phyloP scores from a whole-genome alignment of 2,113 vertebrate species.

The Misgurnus anguillicaudatus region DNA sequence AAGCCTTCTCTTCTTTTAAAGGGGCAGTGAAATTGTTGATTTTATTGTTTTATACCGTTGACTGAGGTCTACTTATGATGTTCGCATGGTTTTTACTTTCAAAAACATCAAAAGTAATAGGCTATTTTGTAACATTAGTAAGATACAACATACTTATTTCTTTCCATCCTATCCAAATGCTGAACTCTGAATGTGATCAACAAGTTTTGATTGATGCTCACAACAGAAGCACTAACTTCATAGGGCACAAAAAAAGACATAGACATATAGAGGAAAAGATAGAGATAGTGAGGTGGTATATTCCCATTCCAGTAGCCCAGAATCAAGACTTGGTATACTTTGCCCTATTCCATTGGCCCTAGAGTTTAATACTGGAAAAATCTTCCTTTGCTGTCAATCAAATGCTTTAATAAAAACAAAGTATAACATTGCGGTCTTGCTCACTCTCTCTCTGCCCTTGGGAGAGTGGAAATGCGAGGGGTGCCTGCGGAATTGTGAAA shows the following conservation, averaged over 20 bases:
- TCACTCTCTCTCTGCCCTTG: conserved; percentile 71
- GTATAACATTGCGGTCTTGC: conserved; percentile 79
- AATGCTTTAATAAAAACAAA: conserved; percentile 80
- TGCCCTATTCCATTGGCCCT: conserved; percentile 76
- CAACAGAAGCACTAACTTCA: neutral
- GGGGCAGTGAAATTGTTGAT: too few species aligned
- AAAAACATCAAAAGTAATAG: too few species aligned
- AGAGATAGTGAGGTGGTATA: neutral
- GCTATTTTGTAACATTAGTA: too few species aligned
- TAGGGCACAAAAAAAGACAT: neutral
- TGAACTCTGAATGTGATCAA: conserved; percentile 31
- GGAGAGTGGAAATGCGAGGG: conserved; percentile 72
- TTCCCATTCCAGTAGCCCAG: conserved; percentile 64
- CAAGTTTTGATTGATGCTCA: conserved; percentile 37
- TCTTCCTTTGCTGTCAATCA: conserved; percentile 80
- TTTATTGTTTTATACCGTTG: too few species aligned
- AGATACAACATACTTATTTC: neutral
- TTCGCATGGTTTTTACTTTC: too few species aligned
- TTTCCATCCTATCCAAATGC: neutral
- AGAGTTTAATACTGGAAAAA: conserved; percentile 79
- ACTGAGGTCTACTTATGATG: too few species aligned
- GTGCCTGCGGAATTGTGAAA: conserved; percentile 81
- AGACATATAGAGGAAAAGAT: neutral
- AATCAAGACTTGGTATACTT: conserved; percentile 71
- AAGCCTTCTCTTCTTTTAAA: neutral